phyloP scores from a whole-genome alignment of 2,113 vertebrate genomes.

The Daubentonia madagascariensis region DNA sequence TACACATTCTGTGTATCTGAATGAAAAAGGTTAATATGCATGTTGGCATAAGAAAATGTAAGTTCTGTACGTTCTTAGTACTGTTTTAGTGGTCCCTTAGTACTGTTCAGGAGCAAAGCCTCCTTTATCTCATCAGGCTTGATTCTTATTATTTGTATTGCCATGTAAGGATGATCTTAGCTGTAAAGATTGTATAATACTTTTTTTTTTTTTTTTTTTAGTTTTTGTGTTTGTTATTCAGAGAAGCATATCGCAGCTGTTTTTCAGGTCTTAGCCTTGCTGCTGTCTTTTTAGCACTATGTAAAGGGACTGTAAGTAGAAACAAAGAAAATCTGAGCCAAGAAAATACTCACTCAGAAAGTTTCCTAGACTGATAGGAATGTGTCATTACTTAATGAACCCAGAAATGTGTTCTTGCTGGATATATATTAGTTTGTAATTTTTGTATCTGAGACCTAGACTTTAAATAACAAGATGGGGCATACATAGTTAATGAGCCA shows the following conservation, averaged over 20 bases:
- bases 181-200: background rate
- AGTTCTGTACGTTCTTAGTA: background rate
- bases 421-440: background rate
- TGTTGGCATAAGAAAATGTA: background rate
- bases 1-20: background rate
- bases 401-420: background rate
- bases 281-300: background rate
- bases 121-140: background rate
- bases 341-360: background rate
- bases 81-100: background rate
- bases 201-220: background rate
- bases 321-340: background rate
- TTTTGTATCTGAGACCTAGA: background rate
- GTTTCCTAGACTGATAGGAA: background rate
- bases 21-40: background rate
- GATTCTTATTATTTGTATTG: background rate
- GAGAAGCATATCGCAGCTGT: background rate
- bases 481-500: background rate
- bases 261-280: background rate
- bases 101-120: background rate
- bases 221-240: background rate
- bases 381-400: background rate
- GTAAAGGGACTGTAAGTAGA: background rate
- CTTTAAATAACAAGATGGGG: background rate
- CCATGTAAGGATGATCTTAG: background rate